A percentile compares a stretch with the other conserved stretches of the same genome.
These are phyloP conservation scores for Euzetes globulus DNA, from an alignment of 2,888 invertebrate genomes.

Conservation along the genomic window DNA sequence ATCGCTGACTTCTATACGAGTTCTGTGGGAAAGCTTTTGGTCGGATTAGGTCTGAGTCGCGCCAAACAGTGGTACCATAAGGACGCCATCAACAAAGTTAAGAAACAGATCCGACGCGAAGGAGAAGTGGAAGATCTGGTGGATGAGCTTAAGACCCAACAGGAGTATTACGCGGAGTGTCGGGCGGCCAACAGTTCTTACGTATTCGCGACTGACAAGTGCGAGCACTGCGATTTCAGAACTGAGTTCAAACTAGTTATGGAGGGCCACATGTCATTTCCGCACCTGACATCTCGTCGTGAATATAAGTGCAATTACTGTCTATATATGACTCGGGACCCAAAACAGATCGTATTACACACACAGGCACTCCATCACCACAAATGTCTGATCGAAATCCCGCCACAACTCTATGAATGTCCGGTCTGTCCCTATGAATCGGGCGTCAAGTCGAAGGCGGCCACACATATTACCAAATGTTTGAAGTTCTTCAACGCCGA, in stretches of 20 bases:
- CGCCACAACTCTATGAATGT: constrained; percentile 81
- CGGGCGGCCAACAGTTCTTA: constrained; percentile 77
- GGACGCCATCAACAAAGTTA: constrained; percentile 79
- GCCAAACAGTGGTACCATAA: constrained; percentile 88
- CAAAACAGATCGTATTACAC: constrained; percentile 72
- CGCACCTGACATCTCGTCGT: constrained; percentile 63
- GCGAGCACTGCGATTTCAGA: constrained; percentile 80
- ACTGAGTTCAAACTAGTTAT: constrained; percentile 74
- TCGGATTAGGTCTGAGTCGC: constrained; percentile 79
- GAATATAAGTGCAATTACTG: constrained; percentile 67
- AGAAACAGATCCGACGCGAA: constrained; percentile 65
- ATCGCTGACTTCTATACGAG: constrained; percentile 66
- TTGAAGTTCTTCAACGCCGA: constrained; percentile 81
- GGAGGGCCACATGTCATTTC: constrained; percentile 79
- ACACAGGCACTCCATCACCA: constrained; percentile 84
- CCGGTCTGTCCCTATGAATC: constrained; percentile 89
- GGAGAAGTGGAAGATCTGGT: constrained; percentile 59
- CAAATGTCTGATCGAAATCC: constrained; percentile 71
- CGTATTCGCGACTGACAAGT: constrained; percentile 64
- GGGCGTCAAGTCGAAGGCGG: constrained; percentile 81
- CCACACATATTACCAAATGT: constrained; percentile 77
- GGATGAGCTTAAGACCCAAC: constrained; percentile 69
- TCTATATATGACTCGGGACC: constrained; percentile 68
- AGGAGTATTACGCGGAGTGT: constrained; percentile 60
- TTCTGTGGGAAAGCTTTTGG: constrained; percentile 79